Evolutionary conservation across 2,797 vertebrate species (phyloP), one percentile per base, ranked within the genome.

Genomic region (Taenioides sp.): DNA sequence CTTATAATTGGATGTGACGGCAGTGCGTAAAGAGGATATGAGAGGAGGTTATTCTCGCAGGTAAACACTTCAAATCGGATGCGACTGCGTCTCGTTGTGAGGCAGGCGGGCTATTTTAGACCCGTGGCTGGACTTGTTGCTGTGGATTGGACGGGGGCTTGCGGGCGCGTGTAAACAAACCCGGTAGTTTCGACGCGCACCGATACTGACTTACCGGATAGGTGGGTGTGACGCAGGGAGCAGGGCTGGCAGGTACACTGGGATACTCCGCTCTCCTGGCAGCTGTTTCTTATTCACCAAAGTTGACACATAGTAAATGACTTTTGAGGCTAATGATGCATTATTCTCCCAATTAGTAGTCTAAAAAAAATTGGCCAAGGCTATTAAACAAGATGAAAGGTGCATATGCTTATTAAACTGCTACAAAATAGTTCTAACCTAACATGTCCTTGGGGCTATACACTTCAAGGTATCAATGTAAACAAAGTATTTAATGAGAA

Each of bases 161-260:
- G 0, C 18, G 5, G 69, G 22, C 69, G 22, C 16, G 17, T 71
- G 89, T 77, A 83, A 83, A 90, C 71, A 77, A 34, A 49, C 9
- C 7, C 54, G 34, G 80, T 74, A 85, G 93, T 93, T 93, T 94
- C 92, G 91, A 84, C 84, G 74, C 77, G 64, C 88, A 90, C 85
- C 89, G 92, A 94, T 91, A 93, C 93, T 77, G 90, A 69, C 81
- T 78, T 87, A 91, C 87, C 84, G 78, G 88, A 85, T 75, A 79
- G 88, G 88, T 88, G 88, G 80, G 88, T 92, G 90, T 94, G 93
- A 94, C 93, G 93, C 85, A 89, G 90, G 50, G 63, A 73, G 76
- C 75, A 55, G 62, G 67, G 76, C 76, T 47, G 58, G 69, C 85
- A 88, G 89, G 86, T 88, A 88, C 54, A 34, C 0, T 6, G 49